phyloP scores from a whole-genome alignment of 2,888 invertebrate species.

The Steinernema carpocapsae region DNA sequence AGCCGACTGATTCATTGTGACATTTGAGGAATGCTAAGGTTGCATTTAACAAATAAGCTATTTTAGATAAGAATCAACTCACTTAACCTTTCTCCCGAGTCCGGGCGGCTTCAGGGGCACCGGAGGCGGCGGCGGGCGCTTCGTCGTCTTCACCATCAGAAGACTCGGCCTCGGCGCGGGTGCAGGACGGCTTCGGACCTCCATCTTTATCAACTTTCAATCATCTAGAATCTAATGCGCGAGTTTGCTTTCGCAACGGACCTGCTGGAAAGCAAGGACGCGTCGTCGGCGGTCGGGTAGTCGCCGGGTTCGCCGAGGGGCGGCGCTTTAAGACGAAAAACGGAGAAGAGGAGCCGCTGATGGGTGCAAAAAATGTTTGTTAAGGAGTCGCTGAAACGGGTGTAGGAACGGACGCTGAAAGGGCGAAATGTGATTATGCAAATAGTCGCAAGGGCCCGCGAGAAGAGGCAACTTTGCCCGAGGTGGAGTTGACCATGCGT shows the following conservation, averaged over 20 bases:
- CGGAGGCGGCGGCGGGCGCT: neutral
- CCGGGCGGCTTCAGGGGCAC: constrained; percentile 9
- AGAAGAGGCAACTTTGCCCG: neutral
- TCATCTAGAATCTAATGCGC: neutral
- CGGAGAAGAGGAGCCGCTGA: neutral
- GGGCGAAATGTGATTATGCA: constrained; percentile 13
- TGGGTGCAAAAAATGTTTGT: neutral
- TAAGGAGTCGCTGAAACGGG: neutral
- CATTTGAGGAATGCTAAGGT: neutral
- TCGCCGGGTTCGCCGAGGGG: constrained; percentile 1
- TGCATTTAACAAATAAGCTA: neutral
- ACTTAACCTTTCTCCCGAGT: neutral
- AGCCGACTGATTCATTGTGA: neutral
- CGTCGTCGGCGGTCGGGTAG: neutral
- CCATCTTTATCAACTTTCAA: neutral
- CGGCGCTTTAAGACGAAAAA: neutral
- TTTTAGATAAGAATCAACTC: too few species aligned
- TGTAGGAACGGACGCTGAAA: neutral
- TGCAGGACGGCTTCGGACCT: constrained; percentile 1
- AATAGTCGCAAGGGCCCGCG: neutral
- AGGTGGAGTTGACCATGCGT: neutral
- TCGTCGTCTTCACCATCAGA: constrained; percentile 7
- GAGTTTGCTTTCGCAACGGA: neutral
- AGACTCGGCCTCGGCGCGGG: constrained; percentile 20
- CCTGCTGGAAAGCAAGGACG: neutral